Base-by-base conservation (phyloP, 1,140 invertebrate genomes). In the Lepidotrigona ventralis region DNA sequence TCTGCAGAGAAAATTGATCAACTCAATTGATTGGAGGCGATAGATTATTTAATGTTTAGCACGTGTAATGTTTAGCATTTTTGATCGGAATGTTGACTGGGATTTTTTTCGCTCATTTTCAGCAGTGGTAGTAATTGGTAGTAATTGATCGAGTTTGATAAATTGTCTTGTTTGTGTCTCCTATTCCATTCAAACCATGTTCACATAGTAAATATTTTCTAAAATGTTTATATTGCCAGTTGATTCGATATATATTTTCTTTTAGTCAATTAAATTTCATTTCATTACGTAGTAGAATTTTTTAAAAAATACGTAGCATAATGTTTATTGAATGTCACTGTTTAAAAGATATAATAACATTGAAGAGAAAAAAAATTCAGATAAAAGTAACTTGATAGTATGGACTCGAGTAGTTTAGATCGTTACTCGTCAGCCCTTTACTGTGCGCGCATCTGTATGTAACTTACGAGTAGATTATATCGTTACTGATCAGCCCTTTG, bases 71-170 rank as follows among this genome's bases (percentile, higher is more conserved):
- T 33, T 33, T 33, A 33, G 33, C 33, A 33, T 3, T n/a, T n/a
- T 77, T 53, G 21, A 51, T 63, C 60, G 26, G 23, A 17, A 46
- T 63, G 12, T 21, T 46, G n/a, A 1, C 11, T 6, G 23, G 4
- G 46, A 23, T 63, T 60, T 39, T 2, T n/a, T 39, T 26, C 6
- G 23, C 8, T 46, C 21, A 6, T 46, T 63, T 58, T 76, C 26
- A 73, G 8, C 17, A 46, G 1, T 39, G 4, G 2, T 8, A 26
- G 8, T 26, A 63, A 76, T 76, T 76, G 73, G 60, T 63, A 23
- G 39, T 63, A 76, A 76, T 76, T 33, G 73, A 76, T 21, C 29
- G 46, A 26, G 17, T 54, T 54, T 3, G 14, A 73, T 73, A 73
- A 73, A 73, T 54, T 17, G 39, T 29, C 19, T 21, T 73, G 51